Evolutionary conservation across 2,797 vertebrate species (phyloP).

Genomic region (Hoplostethus mediterraneus): DNA sequence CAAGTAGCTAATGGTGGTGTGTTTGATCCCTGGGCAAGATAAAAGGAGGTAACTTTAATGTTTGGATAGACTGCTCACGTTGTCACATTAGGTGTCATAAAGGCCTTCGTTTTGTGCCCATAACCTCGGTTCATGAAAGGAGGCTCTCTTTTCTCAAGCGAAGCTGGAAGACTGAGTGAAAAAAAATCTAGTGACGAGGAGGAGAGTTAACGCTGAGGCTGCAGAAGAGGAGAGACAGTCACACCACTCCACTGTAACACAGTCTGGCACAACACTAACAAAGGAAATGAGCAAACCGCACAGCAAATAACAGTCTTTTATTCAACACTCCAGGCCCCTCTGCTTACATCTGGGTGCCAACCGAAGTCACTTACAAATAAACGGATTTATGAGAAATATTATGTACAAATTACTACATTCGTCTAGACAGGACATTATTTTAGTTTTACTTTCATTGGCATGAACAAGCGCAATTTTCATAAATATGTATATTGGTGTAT

Average conservation of each 20-base stretch:
- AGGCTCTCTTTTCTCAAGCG: constrained; percentile 48
- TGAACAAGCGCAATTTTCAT: constrained; percentile 58
- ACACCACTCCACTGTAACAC: constrained; percentile 66
- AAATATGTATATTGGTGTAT: constrained; percentile 64
- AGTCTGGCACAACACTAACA: constrained; percentile 81
- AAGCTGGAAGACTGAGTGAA: constrained; percentile 35
- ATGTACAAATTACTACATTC: constrained; percentile 79
- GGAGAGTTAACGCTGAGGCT: constrained; percentile 65
- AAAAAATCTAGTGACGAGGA: constrained; percentile 34
- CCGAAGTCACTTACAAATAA: constrained; percentile 74
- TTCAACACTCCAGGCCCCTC: constrained; percentile 69
- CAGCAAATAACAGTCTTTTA: constrained; percentile 81
- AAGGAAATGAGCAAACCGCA: constrained; percentile 87
- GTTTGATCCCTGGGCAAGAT: constrained; percentile 30
- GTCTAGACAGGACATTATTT: constrained; percentile 79
- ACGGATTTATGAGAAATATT: constrained; percentile 79
- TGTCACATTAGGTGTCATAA: constrained; percentile 49
- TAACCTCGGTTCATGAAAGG: constrained; percentile 46
- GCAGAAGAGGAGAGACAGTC: constrained; percentile 72
- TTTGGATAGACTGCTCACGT: constrained; percentile 31
- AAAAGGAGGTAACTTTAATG: constrained; percentile 44
- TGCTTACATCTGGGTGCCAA: constrained; percentile 74
- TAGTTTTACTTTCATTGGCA: constrained; percentile 68
- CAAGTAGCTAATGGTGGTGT: neutral
- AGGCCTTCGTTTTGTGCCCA: constrained; percentile 16